phyloP scores from a whole-genome alignment of 2,113 vertebrate genomes.

The Sus scrofa region T2T-Sscrofa CM000822.6:76428001-76428500 shows the following conservation, averaged over 20 bases:
- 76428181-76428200: too few relatives aligned
- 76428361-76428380: background rate
- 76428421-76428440: background rate
- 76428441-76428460: rapidly evolving
- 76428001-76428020: background rate
- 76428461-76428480: background rate
- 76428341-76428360: too few relatives aligned
- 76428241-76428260: too few relatives aligned
- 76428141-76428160: background rate
- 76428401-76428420: rapidly evolving
- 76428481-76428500: too few relatives aligned
- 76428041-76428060: background rate
- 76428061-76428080: background rate
- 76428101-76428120: rapidly evolving
- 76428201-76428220: too few relatives aligned
- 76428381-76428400: background rate
- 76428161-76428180: too few relatives aligned
- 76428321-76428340: too few relatives aligned
- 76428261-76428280: too few relatives aligned
- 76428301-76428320: too few relatives aligned
- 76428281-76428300: too few relatives aligned
- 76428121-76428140: background rate
- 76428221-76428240: too few relatives aligned
- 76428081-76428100: background rate
- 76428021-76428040: background rate